Evolutionary conservation across 2,113 vertebrate genomes (phyloP), one percentile per base, ranked within the genome.

Genomic region (Sturnus vulgaris): DNA sequence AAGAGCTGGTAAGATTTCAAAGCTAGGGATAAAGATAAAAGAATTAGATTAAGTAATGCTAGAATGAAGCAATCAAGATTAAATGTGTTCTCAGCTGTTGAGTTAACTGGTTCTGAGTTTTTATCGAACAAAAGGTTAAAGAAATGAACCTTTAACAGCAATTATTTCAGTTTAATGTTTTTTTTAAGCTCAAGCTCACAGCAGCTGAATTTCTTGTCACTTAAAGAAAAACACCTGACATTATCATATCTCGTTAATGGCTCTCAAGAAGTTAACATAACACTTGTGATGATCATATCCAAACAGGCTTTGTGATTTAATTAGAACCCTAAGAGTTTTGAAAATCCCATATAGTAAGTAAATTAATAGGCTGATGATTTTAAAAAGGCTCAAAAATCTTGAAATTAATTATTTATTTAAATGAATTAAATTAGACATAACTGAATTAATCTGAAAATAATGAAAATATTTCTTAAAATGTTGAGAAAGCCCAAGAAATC

Each of bases 41-140:
- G 87, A 97, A 96, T 95, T 95, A 95, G 95, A 93, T 97, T 95
- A 97, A 92, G 96, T 95, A 97, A 96, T 69, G 85, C 44, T 90
- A 93, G 95, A 96, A 95, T 89, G 94, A 94, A 92, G 71, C 84
- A 93, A 96, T 96, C 90, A 95, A 96, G 97, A 95, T 93, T 84
- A 95, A 96, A 97, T 92, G 70, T 95, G 69, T 85, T 97, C 71
- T 95, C 90, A 95, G 80, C 71, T 96, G 94, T 91, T 97, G 94
- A 95, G 81, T 91, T 95, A 82, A 90, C 84, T 2, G 37, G 72
- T 96, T 93, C 72, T 61, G 57, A 90, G 72, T 55, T 95, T 88
- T 91, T 82, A 90, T 96, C 7, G 7, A 83, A 88, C 33, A 93
- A 94, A 96, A 91, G 93, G 88, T 96, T 94, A 93, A 95, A 95